Conservation (phyloP, 2,113 vertebrate genomes). For the Menidia beryllina region DNA sequence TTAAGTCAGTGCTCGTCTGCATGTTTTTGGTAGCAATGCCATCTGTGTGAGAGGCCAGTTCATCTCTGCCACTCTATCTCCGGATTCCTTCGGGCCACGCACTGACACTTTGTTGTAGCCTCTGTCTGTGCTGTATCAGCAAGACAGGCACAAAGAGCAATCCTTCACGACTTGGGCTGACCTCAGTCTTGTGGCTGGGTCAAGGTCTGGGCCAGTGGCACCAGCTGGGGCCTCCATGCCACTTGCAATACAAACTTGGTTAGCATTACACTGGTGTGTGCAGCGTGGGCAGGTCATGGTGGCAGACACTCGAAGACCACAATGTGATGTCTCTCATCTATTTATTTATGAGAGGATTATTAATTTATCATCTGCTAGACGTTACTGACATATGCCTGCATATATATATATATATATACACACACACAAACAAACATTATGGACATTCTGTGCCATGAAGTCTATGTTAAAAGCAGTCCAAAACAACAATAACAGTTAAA, state of each 20-base stretch:
- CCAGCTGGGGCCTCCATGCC: slow-evolving; percentile 69
- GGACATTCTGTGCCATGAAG: too few relatives aligned
- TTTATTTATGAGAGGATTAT: slow-evolving; percentile 4
- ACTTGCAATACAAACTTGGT: slow-evolving; percentile 46
- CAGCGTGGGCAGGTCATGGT: slow-evolving; percentile 11
- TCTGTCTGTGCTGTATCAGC: slow-evolving; percentile 48
- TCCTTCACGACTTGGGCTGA: slow-evolving; percentile 59
- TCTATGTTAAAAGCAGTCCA: too few relatives aligned
- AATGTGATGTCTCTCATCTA: neutral
- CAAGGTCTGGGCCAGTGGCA: slow-evolving; percentile 61
- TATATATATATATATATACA: too few relatives aligned
- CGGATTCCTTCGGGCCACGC: slow-evolving; percentile 47
- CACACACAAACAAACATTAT: too few relatives aligned
- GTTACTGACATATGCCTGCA: slow-evolving; percentile 15
- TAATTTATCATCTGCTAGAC: slow-evolving; percentile 26
- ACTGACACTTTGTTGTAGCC: slow-evolving; percentile 41
- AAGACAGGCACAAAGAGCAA: slow-evolving; percentile 70
- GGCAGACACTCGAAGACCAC: slow-evolving; percentile 19
- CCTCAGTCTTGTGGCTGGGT: slow-evolving; percentile 55
- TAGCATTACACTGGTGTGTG: slow-evolving; percentile 23
- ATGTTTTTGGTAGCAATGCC: slow-evolving; percentile 11
- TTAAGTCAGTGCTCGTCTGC: neutral
- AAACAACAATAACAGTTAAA: too few relatives aligned
- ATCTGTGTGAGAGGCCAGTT: slow-evolving; percentile 26
- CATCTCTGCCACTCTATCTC: slow-evolving; percentile 20